Evolutionary conservation across 2,888 invertebrate genomes (phyloP), one percentile per base, ranked within the genome.

Genomic region (Dinocampus coccinellae): DNA sequence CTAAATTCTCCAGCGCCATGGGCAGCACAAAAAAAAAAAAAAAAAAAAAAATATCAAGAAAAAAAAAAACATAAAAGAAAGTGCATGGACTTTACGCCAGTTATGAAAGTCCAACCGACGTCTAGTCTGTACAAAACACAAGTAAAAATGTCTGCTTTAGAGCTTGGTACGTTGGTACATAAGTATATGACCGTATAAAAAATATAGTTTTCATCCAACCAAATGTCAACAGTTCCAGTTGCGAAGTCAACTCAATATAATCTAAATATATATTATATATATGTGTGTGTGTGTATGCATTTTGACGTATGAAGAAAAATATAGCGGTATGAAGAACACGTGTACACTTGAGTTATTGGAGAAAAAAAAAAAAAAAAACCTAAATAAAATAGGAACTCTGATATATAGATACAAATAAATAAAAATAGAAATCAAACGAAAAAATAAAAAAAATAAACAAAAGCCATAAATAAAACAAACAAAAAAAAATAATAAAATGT

Each of bases 41-140:
- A 16, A 47, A 47, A 6, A 47, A 47, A 16, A 47, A 47, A n/a
- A n/a, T n/a, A n/a, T n/a, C n/a, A n/a, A n/a, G n/a, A n/a, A n/a
- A 16, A 47, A n/a, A 16, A 47, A 47, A 47, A 47, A 16, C 16
- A 47, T 47, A 6, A 47, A 47, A 47, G 57, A 57, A 70, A n/a
- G 29, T 53, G 62, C 57, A 29, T 16, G 69, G 33, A 24, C 62
- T 70, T 70, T 70, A 57, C 63, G 64, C 63, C 55, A 39, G 69
- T 63, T 63, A 63, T 69, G 69, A 55, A 63, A 69, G 57, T 63
- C 36, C 11, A 26, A 62, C 52, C 33, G 53, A 11, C 53, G 52
- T 33, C 47, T 47, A n/a, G 47, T 20, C 52, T 47, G 52, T 61
- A 47, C 61, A 20, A 33, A 42, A 26, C 29, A 34, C 36, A 24